Percentiles rank a stretch among this genome's conserved stretches.
Evolutionary conservation across 2,797 vertebrate genomes (phyloP).

Genomic region (Acipenser ruthenus): DNA sequence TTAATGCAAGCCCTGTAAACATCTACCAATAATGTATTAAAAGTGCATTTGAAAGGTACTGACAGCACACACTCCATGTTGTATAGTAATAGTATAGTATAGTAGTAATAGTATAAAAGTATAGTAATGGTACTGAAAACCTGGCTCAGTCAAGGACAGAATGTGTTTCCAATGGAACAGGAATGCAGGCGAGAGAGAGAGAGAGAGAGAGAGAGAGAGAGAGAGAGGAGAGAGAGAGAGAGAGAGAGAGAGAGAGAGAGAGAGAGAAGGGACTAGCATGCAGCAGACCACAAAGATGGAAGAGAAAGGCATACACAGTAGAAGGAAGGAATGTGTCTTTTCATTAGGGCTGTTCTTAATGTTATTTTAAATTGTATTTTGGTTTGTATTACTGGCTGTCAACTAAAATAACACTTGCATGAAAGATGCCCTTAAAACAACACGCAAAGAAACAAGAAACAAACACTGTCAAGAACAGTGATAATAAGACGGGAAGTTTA

Average conservation of each 20-base stretch:
- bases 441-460: slow-evolving; percentile 2
- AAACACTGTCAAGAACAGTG: neutral
- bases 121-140: slow-evolving; percentile 20
- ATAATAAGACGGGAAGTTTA: slow-evolving; percentile 3
- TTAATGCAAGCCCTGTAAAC: no score
- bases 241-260: slow-evolving; percentile 16
- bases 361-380: neutral
- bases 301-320: slow-evolving; percentile 15
- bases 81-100: slow-evolving; percentile 16
- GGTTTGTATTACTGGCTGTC: no score
- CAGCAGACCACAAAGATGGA: slow-evolving; percentile 11
- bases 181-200: slow-evolving; percentile 6
- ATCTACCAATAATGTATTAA: no score
- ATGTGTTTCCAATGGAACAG: slow-evolving; percentile 12
- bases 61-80: no score
- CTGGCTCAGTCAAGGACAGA: slow-evolving; percentile 16
- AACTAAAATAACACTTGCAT: neutral
- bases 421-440: slow-evolving; percentile 10
- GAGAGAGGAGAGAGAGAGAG: slow-evolving; percentile 19
- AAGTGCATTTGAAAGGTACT: no score
- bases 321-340: slow-evolving; percentile 22
- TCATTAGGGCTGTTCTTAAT: slow-evolving; percentile 20
- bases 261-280: neutral
- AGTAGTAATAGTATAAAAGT: no score
- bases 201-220: neutral